Evolutionary conservation across 53 echinoderm and acorn worm species (phyloP).

Genomic region (Holothuria leucospilota): DNA sequence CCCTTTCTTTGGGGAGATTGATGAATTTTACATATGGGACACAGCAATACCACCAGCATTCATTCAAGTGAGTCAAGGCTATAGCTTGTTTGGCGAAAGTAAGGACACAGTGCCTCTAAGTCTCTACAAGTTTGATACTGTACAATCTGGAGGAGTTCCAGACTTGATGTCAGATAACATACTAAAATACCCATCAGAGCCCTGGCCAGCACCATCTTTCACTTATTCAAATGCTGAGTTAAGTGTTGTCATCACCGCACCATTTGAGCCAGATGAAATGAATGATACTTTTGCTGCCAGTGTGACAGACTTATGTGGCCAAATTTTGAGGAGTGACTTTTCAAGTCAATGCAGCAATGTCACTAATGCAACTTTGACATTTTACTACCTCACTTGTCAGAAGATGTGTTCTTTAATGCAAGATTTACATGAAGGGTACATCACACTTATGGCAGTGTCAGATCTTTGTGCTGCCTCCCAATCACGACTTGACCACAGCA

Average conservation of each 20-base stretch:
- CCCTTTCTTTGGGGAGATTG: conserved; percentile 80
- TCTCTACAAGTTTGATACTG: conserved; percentile 80
- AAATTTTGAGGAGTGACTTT: conserved; percentile 49
- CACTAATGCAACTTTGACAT: conserved; percentile 61
- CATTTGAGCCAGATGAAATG: conserved; percentile 60
- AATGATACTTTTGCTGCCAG: conserved; percentile 53
- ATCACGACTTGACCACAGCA: conserved; percentile 12
- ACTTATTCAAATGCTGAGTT: conserved; percentile 74
- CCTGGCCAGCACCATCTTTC: conserved; percentile 78
- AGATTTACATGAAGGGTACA: conserved; percentile 63
- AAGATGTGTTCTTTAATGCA: conserved; percentile 62
- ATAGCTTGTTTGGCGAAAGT: conserved; percentile 59
- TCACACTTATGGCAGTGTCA: conserved; percentile 47
- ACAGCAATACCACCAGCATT: conserved; percentile 74
- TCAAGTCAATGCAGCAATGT: conserved; percentile 49
- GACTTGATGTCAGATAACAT: conserved; percentile 66
- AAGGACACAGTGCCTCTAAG: conserved; percentile 48
- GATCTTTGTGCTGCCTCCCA: conserved; percentile 60
- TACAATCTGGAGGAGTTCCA: conserved; percentile 27
- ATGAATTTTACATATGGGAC: conserved; percentile 84
- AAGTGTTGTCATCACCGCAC: conserved; percentile 32
- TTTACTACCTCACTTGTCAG: conserved; percentile 81
- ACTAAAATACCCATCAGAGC: conserved; percentile 62
- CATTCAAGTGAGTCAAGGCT: conserved; percentile 57
- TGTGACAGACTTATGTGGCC: conserved; percentile 64